Percentiles rank a stretch among this genome's conserved stretches.
phyloP scores from a whole-genome alignment of 2,113 vertebrate genomes.

The Ptilorrhoa leucosticta region DNA sequence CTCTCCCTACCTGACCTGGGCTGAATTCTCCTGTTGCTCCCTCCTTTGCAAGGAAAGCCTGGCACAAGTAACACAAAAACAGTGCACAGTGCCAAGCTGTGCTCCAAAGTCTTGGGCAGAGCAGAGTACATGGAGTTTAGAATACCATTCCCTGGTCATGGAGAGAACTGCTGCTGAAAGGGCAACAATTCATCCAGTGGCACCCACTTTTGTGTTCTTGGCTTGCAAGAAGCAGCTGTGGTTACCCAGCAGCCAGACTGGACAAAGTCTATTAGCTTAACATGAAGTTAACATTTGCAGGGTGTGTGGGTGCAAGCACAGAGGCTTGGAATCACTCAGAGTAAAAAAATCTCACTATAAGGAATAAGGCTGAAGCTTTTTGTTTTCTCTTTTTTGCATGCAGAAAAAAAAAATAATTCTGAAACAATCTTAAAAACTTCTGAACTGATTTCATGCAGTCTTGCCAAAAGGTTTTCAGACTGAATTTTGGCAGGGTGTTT shows the following conservation, averaged over 20 bases:
- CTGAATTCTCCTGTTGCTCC: not conserved
- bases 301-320: not conserved
- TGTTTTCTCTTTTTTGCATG: not conserved
- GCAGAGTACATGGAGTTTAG: not conserved
- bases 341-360: not conserved
- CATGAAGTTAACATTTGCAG: not conserved
- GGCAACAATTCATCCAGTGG: not conserved
- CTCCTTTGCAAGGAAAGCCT: not conserved
- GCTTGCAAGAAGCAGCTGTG: not conserved
- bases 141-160: not conserved
- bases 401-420: not conserved
- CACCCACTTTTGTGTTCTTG: not conserved
- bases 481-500: not conserved
- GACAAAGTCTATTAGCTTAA: conserved; percentile 6
- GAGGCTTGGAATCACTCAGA: not conserved
- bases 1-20: not conserved
- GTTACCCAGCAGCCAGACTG: not conserved
- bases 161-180: not conserved
- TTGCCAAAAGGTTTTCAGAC: not conserved
- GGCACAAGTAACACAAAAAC: not conserved
- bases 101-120: not conserved
- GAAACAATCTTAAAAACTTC: not conserved
- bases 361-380: not conserved
- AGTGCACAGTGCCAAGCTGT: rapidly evolving
- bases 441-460: not conserved